Conservation (phyloP, 2,888 invertebrate species). For the Ophioninae sp. region DNA sequence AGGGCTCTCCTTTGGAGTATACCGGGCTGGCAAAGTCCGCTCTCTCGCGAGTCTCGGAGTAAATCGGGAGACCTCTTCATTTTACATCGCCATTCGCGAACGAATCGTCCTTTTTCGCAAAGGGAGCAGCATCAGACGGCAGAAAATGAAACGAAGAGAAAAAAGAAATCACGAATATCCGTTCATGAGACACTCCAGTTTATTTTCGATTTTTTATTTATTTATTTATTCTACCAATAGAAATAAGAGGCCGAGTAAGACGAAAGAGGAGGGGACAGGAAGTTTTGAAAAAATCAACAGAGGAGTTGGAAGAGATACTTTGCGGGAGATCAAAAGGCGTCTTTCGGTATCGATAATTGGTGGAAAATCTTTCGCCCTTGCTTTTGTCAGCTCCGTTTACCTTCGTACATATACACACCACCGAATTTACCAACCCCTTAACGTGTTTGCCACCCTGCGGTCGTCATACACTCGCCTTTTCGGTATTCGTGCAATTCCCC, state of each 20-base stretch:
- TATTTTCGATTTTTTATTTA: conserved; percentile 50
- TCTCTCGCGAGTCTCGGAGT: conserved; percentile 18
- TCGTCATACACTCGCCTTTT: conserved; percentile 69
- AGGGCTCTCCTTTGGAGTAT: conserved; percentile 14
- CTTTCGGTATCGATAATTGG: conserved; percentile 78
- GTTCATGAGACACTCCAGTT: conserved; percentile 5
- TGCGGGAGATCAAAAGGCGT: conserved; percentile 77
- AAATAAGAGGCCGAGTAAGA: conserved; percentile 67
- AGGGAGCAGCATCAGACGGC: conserved; percentile 31
- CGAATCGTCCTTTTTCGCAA: conserved; percentile 39
- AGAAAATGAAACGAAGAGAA: conserved; percentile 11
- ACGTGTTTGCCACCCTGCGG: conserved; percentile 51
- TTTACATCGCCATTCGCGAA: conserved; percentile 41
- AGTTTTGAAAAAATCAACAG: conserved; percentile 77
- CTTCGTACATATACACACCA: conserved; percentile 20
- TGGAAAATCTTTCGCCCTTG: conserved; percentile 75
- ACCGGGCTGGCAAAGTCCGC: neutral
- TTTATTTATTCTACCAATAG: conserved; percentile 70
- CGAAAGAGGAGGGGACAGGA: neutral
- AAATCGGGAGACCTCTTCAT: conserved; percentile 36
- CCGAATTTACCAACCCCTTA: conserved; percentile 44
- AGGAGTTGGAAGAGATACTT: conserved; percentile 60
- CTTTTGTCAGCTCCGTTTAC: conserved; percentile 45
- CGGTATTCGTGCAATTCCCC: conserved; percentile 69
- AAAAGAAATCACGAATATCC: conserved; percentile 24